Percentiles rank a stretch among this genome's conserved stretches.
phyloP scores from a whole-genome alignment of 2,888 invertebrate species.

The Oxytorus armatus region DNA sequence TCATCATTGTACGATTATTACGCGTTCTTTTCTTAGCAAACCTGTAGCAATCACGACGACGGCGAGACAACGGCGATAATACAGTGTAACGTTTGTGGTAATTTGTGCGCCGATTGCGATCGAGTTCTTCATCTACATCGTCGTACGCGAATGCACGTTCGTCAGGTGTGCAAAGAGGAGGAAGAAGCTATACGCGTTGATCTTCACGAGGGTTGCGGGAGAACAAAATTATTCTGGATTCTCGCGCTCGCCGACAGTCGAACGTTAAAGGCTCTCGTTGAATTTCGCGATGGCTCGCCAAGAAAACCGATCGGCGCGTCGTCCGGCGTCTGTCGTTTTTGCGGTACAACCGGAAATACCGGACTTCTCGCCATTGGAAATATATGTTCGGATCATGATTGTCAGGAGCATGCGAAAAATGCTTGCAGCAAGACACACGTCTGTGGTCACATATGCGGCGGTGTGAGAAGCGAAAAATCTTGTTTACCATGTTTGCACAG shows the following conservation, averaged over 20 bases:
- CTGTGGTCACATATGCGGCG: constrained; percentile 98
- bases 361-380: constrained; percentile 96
- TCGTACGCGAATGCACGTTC: constrained; percentile 92
- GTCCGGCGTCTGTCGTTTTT: constrained; percentile 94
- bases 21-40: constrained; percentile 86
- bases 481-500: constrained; percentile 97
- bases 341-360: constrained; percentile 92
- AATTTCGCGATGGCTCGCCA: constrained; percentile 93
- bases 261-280: constrained; percentile 95
- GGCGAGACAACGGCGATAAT: constrained; percentile 96
- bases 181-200: constrained; percentile 98
- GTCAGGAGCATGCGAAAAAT: constrained; percentile 91
- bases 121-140: constrained; percentile 96
- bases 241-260: constrained; percentile 96
- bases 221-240: constrained; percentile 98
- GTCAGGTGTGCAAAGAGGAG: constrained; percentile 97
- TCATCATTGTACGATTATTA: neutral
- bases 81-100: constrained; percentile 95
- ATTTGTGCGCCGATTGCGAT: constrained; percentile 98
- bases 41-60: constrained; percentile 98
- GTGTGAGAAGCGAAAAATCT: constrained; percentile 92
- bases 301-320: constrained; percentile 83
- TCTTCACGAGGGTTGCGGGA: constrained; percentile 98
- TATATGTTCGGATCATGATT: constrained; percentile 97
- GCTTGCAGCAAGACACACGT: constrained; percentile 93